Base-by-base conservation (phyloP, 2,888 invertebrate genomes). In the Monoplex corrugatus region DNA sequence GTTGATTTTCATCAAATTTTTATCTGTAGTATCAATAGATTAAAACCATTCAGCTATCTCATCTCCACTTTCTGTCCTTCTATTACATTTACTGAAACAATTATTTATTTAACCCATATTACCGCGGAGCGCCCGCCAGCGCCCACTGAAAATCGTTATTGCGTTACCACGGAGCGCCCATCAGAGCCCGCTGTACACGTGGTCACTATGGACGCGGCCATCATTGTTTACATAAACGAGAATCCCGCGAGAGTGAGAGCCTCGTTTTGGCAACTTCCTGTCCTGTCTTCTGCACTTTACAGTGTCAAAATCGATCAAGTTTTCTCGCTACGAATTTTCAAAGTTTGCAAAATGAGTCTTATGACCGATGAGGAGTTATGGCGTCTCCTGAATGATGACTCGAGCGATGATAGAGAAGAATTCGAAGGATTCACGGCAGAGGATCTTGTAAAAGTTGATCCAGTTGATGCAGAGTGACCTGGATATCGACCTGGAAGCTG, bases 401-500 rank as follows among this genome's bases (percentile, higher is more conserved):
- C 45, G 0, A 45, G 45, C 13, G 44, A 45, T 28, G 82, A n/a
- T n/a, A n/a, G n/a, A 45, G 38, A 23, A 16, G 38, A 38, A 16
- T 35, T 78, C 23, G 78, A 78, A 13, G 83, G 83, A 19, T 45
- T 45, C 32, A 40, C 45, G 19, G 43, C 8, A 0, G 43, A n/a
- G 0, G 45, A 82, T 32, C 28, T 82, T 3, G n/a, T 45, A n/a
- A 80, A 82, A 82, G 16, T 45, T 28, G 82, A 82, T 28, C 32
- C 32, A 45, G 45, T 13, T 83, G 45, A 83, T 32, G 45, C n/a
- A 10, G 83, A 83, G 83, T 83, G 83, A 83, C 32, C 32, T 83
- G n/a, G 83, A 83, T 19, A 44, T 83, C 28, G 45, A 83, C 32
- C 32, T 83, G 3, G 83, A 45, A 0, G 83, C 32, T 0, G 13